Base-by-base conservation (phyloP, 2,113 vertebrate species). In the Saccopteryx leptura region DNA sequence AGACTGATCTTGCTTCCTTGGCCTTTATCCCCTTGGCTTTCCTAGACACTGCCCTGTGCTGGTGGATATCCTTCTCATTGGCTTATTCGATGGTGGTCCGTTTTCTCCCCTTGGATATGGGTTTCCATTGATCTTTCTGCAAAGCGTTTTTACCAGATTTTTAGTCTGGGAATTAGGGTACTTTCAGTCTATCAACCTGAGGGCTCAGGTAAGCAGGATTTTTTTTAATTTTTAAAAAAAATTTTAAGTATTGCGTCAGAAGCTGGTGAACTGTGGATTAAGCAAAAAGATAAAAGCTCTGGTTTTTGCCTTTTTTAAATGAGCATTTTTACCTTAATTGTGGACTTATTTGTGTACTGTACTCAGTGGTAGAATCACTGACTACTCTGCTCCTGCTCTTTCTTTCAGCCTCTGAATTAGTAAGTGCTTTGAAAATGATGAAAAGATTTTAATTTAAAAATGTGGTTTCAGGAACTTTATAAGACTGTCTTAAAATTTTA, bases 21-120 rank as follows among this genome's bases (percentile, higher is more conserved):
- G 99, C 99, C 98, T 99, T 99, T 98, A 99, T 99, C 98, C 99
- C 99, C 98, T 97, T 99, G 99, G 99, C 99, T 99, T 99, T 99
- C 98, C 98, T 99, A 98, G 99, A 99, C 98, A 99, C 99, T 98
- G 99, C 99, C 97, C 96, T 99, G 96, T 99, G 99, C 98, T 99
- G 99, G 99, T 99, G 99, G 99, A 99, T 99, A 99, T 99, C 99
- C 99, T 99, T 98, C 97, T 97, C 98, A 96, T 94, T 98, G 97
- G 97, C 98, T 98, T 97, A 94, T 97, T 98, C 97, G 94, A 93
- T 98, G 97, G 95, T 17, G 6, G 79, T 95, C 31, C 71, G 54
- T 97, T 98, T 98, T 98, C 97, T 98, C 63, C 87, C 52, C 66
- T 97, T 97, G 76, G 78, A 28, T n/a, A 80, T 96, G 97, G 28